phyloP scores from a whole-genome alignment of 23 tunicate species.

The Styela clava region DNA sequence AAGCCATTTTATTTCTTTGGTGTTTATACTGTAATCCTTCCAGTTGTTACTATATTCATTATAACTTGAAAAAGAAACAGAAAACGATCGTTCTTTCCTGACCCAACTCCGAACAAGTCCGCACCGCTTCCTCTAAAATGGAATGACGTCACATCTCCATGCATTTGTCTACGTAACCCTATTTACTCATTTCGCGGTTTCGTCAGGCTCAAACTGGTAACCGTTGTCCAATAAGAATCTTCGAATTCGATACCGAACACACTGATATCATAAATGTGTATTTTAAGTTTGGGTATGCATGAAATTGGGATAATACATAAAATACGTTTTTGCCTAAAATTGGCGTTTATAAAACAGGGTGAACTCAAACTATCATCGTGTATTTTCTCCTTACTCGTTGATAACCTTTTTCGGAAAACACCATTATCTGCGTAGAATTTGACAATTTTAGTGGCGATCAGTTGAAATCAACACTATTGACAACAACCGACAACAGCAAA shows the following conservation, averaged over 20 bases:
- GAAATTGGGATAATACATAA: too few relatives aligned
- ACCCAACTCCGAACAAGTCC: constrained; percentile 37
- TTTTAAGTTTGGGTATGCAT: too few relatives aligned
- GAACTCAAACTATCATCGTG: background rate
- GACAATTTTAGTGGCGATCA: too few relatives aligned
- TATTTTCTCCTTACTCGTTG: background rate
- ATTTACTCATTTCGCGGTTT: constrained; percentile 32
- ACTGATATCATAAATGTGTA: too few relatives aligned
- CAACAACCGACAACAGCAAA: too few relatives aligned
- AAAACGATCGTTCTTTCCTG: constrained; percentile 23
- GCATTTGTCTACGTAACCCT: constrained; percentile 46
- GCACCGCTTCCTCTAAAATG: constrained; percentile 59
- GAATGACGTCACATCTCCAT: constrained; percentile 60
- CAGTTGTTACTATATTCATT: background rate
- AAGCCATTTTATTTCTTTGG: constrained; percentile 50
- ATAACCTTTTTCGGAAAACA: background rate
- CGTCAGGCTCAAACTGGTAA: background rate
- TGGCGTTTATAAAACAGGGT: too few relatives aligned
- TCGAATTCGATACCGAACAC: too few relatives aligned
- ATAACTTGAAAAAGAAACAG: background rate
- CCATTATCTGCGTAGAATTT: too few relatives aligned
- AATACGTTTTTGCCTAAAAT: too few relatives aligned
- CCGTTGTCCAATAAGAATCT: too few relatives aligned
- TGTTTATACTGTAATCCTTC: constrained; percentile 37
- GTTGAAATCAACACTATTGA: too few relatives aligned